These are phyloP conservation scores for Pseudorasbora parva DNA, from an alignment of 2,113 vertebrate genomes.

Conservation along the genomic window DNA sequence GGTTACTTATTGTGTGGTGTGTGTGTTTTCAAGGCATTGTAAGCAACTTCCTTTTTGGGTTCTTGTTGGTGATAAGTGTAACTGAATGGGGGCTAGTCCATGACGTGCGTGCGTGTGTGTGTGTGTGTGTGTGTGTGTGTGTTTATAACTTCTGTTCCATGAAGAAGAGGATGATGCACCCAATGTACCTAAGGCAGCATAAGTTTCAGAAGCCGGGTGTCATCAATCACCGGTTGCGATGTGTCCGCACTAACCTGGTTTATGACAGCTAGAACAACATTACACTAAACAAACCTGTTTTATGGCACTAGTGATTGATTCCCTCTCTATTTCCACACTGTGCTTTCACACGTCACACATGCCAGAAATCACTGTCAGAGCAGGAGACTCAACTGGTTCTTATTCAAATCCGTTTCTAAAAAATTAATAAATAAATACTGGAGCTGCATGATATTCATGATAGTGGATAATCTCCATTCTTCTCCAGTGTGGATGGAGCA, in stretches of 20 bases:
- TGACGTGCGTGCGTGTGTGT: background rate
- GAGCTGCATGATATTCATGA: background rate
- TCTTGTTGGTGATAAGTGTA: background rate
- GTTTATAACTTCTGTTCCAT: background rate
- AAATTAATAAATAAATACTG: too few relatives aligned
- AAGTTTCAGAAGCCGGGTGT: constrained; percentile 1
- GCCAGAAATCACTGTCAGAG: constrained; percentile 20
- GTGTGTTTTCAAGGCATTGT: constrained; percentile 37
- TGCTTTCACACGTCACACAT: constrained; percentile 29
- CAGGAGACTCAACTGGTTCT: background rate
- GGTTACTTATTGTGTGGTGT: constrained; percentile 39
- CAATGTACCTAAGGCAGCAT: background rate
- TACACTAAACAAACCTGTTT: constrained; percentile 50
- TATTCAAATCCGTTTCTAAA: background rate
- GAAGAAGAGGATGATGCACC: constrained; percentile 15
- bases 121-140: background rate
- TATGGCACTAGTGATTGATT: constrained; percentile 54
- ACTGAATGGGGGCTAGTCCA: background rate
- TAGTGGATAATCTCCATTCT: background rate
- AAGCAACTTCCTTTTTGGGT: constrained; percentile 47
- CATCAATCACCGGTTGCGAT: constrained; percentile 50
- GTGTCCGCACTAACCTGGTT: constrained; percentile 54
- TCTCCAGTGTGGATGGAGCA: background rate
- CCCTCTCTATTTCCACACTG: constrained; percentile 53
- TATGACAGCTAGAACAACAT: constrained; percentile 56